Base-by-base conservation (phyloP, 1,140 invertebrate species). In the Drosophila setifemur region DNA sequence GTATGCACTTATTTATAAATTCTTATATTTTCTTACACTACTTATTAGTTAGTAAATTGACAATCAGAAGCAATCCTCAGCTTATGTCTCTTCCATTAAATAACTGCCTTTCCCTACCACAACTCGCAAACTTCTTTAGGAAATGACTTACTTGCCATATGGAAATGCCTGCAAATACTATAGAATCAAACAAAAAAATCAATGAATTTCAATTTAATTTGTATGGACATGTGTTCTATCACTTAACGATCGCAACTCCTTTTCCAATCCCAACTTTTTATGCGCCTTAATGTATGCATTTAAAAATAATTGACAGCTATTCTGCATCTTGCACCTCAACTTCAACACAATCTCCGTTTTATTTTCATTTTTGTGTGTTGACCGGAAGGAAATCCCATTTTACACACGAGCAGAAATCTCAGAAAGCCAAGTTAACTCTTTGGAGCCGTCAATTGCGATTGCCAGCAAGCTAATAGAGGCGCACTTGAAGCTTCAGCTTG, bases 381-480 rank as follows among this genome's bases (percentile, higher is more conserved):
- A 54, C 60, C 77, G 77, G 77, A 82, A 82, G 77, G 73, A 83
- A 82, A 83, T 68, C 33, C 61, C 67, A 83, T 82, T 77, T 82
- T 60, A 50, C 35, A 54, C 44, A 63, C 60, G 47, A 58, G 60
- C 49, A 53, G 40, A 53, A 70, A 70, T 61, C 28, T 66, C 19
- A 26, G n/a, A n/a, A 35, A 58, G 60, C 61, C 52, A 72, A 60
- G 71, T 71, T 71, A 81, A 75, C 77, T 72, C 78, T n/a, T n/a
- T 82, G 49, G 35, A 83, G 73, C 77, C 77, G 77, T 82, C 78
- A 83, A 82, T 57, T 69, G 73, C 83, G 81, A 82, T 82, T 82
- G 73, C 63, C 73, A 76, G 49, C 78, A 49, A 67, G 78, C 78
- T 83, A 83, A 83, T 78, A 78, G 79, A 76, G 74, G 48, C 37